Base-by-base conservation (phyloP, 2,113 vertebrate genomes). In the Myrmecobius fasciatus region DNA sequence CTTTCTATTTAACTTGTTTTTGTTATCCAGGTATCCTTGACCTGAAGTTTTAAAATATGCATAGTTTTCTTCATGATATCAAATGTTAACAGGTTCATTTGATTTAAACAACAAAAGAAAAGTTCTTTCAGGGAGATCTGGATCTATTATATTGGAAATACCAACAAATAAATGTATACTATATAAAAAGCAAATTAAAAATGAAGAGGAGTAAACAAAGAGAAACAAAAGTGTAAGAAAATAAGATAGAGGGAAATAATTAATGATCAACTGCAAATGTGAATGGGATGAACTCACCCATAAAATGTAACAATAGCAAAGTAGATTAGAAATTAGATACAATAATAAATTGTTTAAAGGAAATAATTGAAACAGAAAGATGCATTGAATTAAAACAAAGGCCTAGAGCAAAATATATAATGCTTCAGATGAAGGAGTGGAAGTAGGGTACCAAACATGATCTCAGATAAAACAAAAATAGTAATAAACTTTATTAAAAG, bases 131-230 rank as follows among this genome's bases (percentile, higher is more conserved):
- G 43, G 96, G 52, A 96, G 97, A 52, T 11, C 94, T 94, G 95
- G 98, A 94, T 98, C 97, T 98, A 96, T 98, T 98, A 98, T 97
- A 97, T 96, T 96, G 94, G 91, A 95, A 94, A 96, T 98, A 97
- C 94, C 97, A 98, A 97, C 92, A 95, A 98, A 98, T 98, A 98
- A 98, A 97, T 96, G 92, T 96, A 94, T 97, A 91, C 97, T 96
- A 53, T 95, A 94, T 97, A 94, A 96, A 96, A 94, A 8, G 11
- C 28, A 60, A 60, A 60, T 14, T 67, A 67, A 36, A 67, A 60
- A 28, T 67, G 36, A 67, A 67, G 56, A 67, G 11, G 31, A 67
- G 12, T 24, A 36, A 67, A 14, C 31, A 60, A 60, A 60, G 10
- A 60, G 8, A 60, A 60, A 26, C 11, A 60, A 60, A 60, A 60